phyloP scores from a whole-genome alignment of 2,888 invertebrate genomes.

The Bursaphelenchus okinawaensis region DNA sequence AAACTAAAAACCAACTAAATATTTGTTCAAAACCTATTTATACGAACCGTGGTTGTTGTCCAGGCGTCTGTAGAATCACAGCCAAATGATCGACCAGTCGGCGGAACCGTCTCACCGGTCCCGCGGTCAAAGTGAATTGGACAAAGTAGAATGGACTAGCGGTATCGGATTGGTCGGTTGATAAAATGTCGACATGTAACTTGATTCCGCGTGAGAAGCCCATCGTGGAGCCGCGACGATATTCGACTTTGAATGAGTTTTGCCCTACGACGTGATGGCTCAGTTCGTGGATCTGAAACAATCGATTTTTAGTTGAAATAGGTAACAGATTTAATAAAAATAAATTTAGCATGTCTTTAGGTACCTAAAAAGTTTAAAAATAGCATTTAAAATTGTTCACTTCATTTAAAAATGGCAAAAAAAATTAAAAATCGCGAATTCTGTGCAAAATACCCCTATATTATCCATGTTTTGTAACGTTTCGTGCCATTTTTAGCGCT shows the following conservation, averaged over 20 bases:
- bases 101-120: constrained; percentile 53
- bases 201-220: constrained; percentile 59
- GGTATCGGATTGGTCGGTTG: constrained; percentile 35
- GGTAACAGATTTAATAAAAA: too few relatives aligned
- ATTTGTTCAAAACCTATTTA: too few relatives aligned
- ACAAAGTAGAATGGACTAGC: constrained; percentile 53
- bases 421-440: too few relatives aligned
- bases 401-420: too few relatives aligned
- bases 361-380: too few relatives aligned
- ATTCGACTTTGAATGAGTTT: constrained; percentile 94
- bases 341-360: too few relatives aligned
- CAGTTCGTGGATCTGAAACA: constrained; percentile 79
- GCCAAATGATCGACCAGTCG: constrained; percentile 57
- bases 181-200: constrained; percentile 48
- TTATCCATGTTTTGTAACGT: too few relatives aligned
- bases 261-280: constrained; percentile 97
- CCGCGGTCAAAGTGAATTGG: constrained; percentile 53
- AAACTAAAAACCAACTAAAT: too few relatives aligned
- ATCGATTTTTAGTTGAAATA: too few relatives aligned
- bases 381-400: too few relatives aligned
- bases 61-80: constrained; percentile 44
- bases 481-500: too few relatives aligned
- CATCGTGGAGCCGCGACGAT: constrained; percentile 72
- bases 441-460: too few relatives aligned
- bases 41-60: constrained; percentile 30